phyloP scores from a whole-genome alignment of 2,797 vertebrate species.

The Crocodylus rhombifer region DNA sequence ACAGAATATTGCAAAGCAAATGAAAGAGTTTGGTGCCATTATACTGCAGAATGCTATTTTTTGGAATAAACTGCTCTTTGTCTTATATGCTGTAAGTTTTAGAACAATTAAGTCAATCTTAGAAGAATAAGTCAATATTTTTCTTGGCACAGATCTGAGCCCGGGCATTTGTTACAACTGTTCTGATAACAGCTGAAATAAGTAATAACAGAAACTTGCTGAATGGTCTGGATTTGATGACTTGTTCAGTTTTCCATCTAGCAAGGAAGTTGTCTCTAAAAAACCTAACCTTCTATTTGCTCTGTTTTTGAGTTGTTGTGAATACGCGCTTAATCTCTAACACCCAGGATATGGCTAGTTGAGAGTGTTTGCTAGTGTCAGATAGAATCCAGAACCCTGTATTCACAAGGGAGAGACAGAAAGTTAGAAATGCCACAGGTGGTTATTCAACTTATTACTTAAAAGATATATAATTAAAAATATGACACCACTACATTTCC shows the following conservation, averaged over 20 bases:
- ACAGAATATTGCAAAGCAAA: neutral
- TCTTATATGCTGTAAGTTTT: constrained; percentile 60
- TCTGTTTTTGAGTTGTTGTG: constrained; percentile 29
- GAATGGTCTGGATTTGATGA: constrained; percentile 9
- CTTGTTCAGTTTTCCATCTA: neutral
- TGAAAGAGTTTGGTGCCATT: constrained; percentile 28
- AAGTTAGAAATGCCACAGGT: neutral
- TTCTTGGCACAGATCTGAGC: constrained; percentile 48
- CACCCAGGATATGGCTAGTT: constrained; percentile 3
- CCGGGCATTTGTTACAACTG: neutral
- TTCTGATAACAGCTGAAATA: constrained; percentile 52
- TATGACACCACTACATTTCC: neutral
- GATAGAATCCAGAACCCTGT: neutral
- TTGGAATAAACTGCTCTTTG: constrained; percentile 22
- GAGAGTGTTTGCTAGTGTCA: constrained; percentile 33
- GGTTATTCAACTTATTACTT: neutral
- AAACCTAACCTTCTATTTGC: constrained; percentile 46
- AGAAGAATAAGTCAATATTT: constrained; percentile 63
- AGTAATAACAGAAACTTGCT: constrained; percentile 44
- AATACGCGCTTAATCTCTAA: constrained; percentile 27
- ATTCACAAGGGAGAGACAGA: neutral
- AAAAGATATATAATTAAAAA: neutral
- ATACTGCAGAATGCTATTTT: neutral
- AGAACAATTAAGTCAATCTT: constrained; percentile 64
- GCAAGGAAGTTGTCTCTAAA: constrained; percentile 32